Evolutionary conservation across 2,113 vertebrate species (phyloP), one percentile per base, ranked within the genome.

Genomic region (Leptobrachium leishanense): DNA sequence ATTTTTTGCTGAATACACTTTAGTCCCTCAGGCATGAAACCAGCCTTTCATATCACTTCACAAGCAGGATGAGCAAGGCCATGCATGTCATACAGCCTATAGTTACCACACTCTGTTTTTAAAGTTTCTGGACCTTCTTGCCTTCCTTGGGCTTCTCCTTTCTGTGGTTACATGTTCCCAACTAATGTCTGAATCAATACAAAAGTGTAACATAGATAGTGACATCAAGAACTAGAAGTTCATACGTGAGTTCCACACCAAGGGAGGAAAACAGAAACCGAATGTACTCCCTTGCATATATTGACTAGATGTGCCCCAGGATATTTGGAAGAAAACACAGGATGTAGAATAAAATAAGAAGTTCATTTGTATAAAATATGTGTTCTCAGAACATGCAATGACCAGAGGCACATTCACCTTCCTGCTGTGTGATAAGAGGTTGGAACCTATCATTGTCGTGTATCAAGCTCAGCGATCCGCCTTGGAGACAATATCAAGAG

Each of bases 381-480:
- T 70, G 68, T 50, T 15, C 68, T 20, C 68, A 50, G 43, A 70
- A 50, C 43, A 57, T 67, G 70, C 63, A 74, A 55, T 74, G 70
- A 72, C 71, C 63, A 68, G 63, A 79, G 64, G 77, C 31, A 44
- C 54, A 31, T 54, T 68, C 50, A 59, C 41, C n/a, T 66, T 73
- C 53, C 50, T 20, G 46, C 77, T 68, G 70, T 40, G 70, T 43
- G 63, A 79, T 73, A 72, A 74, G 54, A 79, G 39, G 53, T 72
- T 55, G 42, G 44, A 74, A 79, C 63, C 62, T 42, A 68, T 41
- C 46, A 20, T 5, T 44, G 70, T 73, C 70, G 41, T 67, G 42
- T 59, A 79, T 79, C 70, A 67, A 71, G 62, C 57, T 31, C 6
- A 64, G 69, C 68, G 39, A 12, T 77, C 55, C 69, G 65, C 65